phyloP scores from a whole-genome alignment of 2,113 vertebrate species.

The Pimephales promelas region DNA sequence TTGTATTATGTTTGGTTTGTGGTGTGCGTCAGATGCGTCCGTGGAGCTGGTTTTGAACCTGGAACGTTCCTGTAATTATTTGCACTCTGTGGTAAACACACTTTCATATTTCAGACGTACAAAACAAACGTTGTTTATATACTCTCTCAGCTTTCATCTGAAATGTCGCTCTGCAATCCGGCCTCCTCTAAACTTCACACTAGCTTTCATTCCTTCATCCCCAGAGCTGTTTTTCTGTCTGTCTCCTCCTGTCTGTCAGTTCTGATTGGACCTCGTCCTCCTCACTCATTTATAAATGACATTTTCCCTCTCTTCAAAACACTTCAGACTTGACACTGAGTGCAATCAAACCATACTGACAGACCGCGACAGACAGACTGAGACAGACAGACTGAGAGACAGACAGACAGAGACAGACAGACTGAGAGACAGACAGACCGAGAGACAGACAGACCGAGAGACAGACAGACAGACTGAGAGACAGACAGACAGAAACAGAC shows the following conservation, averaged over 20 bases:
- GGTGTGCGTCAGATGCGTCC: neutral
- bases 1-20: neutral
- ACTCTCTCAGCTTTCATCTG: conserved; percentile 16
- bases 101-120: neutral
- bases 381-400: neutral
- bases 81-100: neutral
- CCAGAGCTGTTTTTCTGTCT: neutral
- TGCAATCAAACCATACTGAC: neutral
- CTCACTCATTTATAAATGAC: conserved; percentile 1
- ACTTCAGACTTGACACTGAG: neutral
- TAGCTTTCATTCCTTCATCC: neutral
- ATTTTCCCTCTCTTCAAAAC: neutral
- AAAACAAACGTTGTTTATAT: conserved; percentile 26
- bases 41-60: neutral
- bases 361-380: neutral
- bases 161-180: neutral
- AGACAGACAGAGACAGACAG: neutral
- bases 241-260: neutral
- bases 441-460: too few relatives aligned
- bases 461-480: too few relatives aligned
- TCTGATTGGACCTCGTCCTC: neutral
- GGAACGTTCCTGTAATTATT: conserved; percentile 4
- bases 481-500: too few relatives aligned
- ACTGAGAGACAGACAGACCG: neutral
- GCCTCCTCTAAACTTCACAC: neutral